phyloP scores from a whole-genome alignment of 2,888 invertebrate genomes.

The Silvanus unidentatus region DNA sequence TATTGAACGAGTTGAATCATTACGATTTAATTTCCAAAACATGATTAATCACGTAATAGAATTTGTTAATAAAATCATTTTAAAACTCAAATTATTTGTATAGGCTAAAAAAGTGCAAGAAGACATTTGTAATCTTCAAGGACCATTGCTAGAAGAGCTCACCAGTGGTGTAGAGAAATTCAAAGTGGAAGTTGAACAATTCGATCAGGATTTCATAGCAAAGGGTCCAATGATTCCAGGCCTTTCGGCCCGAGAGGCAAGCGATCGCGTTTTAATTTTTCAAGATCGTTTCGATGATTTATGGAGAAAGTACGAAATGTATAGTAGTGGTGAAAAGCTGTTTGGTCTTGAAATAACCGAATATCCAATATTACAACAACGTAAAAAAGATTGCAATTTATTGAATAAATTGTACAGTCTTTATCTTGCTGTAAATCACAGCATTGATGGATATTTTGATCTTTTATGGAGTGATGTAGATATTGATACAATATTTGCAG shows the following conservation, averaged over 20 bases:
- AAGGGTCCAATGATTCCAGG: slow-evolving; percentile 83
- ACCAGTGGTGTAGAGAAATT: slow-evolving; percentile 64
- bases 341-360: slow-evolving; percentile 80
- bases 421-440: slow-evolving; percentile 78
- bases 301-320: slow-evolving; percentile 75
- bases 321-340: slow-evolving; percentile 67
- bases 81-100: slow-evolving; percentile 4
- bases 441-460: slow-evolving; percentile 81
- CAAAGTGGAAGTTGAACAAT: slow-evolving; percentile 58
- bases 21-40: slow-evolving; percentile 71
- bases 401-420: slow-evolving; percentile 74
- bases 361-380: slow-evolving; percentile 71
- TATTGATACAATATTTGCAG: slow-evolving; percentile 72
- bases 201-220: slow-evolving; percentile 66
- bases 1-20: slow-evolving; percentile 69
- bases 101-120: slow-evolving; percentile 65
- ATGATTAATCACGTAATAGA: slow-evolving; percentile 63
- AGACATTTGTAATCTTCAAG: slow-evolving; percentile 67
- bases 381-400: slow-evolving; percentile 78
- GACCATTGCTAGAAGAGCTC: slow-evolving; percentile 66
- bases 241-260: slow-evolving; percentile 77
- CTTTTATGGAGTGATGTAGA: slow-evolving; percentile 79
- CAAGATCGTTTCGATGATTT: slow-evolving; percentile 79
- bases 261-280: slow-evolving; percentile 70
- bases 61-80: background rate